Evolutionary conservation across 2,113 vertebrate species (phyloP).

Genomic region (Nothoprocta perdicaria): DNA sequence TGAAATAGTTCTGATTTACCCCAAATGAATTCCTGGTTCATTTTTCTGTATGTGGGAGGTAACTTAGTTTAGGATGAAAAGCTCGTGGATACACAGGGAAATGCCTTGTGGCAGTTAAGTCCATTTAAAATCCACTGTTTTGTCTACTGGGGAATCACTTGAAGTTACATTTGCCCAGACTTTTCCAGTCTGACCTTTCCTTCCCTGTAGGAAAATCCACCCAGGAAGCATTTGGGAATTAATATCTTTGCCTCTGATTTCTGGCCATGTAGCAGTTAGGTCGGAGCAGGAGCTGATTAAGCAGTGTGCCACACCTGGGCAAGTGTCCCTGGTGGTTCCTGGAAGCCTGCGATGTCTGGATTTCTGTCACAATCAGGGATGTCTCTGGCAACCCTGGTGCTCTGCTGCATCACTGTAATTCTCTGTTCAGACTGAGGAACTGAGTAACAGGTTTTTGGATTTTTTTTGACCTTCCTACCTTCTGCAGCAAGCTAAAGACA

Average conservation of each 20-base stretch:
- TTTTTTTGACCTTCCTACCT: neutral
- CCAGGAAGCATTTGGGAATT: neutral
- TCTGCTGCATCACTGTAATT: neutral
- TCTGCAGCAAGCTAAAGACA: neutral
- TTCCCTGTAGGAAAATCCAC: neutral
- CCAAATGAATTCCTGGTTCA: neutral
- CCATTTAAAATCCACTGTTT: neutral
- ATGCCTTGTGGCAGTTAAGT: neutral
- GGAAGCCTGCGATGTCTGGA: neutral
- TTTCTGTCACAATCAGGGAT: rapidly evolving
- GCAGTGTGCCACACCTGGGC: neutral
- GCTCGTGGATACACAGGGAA: neutral
- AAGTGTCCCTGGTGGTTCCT: neutral
- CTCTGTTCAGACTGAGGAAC: neutral
- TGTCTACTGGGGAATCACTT: neutral
- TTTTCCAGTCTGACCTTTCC: neutral
- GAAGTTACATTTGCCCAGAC: neutral
- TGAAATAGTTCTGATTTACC: neutral
- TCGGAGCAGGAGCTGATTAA: neutral
- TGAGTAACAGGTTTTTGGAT: neutral
- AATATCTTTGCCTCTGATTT: neutral
- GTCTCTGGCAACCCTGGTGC: neutral
- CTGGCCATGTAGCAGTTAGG: neutral
- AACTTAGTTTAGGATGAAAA: neutral
- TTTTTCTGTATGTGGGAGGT: neutral